Base-by-base conservation (phyloP, 2,113 vertebrate genomes). In the Pao palembangensis region DNA sequence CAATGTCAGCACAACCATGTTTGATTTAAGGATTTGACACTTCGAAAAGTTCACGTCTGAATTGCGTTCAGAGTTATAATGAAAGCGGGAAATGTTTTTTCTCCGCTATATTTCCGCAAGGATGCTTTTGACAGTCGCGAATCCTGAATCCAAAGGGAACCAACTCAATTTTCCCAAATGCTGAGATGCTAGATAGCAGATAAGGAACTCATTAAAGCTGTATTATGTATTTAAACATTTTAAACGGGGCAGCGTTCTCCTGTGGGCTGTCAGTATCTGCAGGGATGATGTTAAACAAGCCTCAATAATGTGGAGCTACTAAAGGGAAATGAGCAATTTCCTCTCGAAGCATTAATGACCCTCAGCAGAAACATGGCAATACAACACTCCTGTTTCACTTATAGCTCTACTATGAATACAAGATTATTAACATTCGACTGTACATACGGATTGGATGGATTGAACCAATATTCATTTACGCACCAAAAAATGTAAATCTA, bases 301-400 rank as follows among this genome's bases (percentile, higher is more conserved):
- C 46, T 72, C 57, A 76, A 73, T 75, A 78, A 76, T 78, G 46
- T 55, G 47, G 66, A 55, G 51, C 58, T 42, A 52, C 72, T 67
- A 55, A 42, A 14, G 70, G 71, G 73, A 82, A 79, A 80, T 80
- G 53, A 80, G 68, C 66, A 48, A 42, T 61, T 82, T 79, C 62
- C 58, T 78, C 34, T 44, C 55, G 65, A 49, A 70, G 44, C 67
- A 69, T 49, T 44, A 83, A 74, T 78, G 61, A 67, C 38, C 65
- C 57, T 14, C 54, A 71, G 67, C 56, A 44, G 42, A 68, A 75
- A 71, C 47, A 31, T 67, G 47, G 52, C 57, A 57, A 69, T 67
- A 53, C 58, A 68, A 44, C 57, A 46, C 10, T 55, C 47, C 14
- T 69, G 20, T 21, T 23, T 18, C 51, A 60, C 63, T 8, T 1